Evolutionary conservation across 2,113 vertebrate genomes (phyloP), one percentile per base, ranked within the genome.

Genomic region (Aphyosemion australe): DNA sequence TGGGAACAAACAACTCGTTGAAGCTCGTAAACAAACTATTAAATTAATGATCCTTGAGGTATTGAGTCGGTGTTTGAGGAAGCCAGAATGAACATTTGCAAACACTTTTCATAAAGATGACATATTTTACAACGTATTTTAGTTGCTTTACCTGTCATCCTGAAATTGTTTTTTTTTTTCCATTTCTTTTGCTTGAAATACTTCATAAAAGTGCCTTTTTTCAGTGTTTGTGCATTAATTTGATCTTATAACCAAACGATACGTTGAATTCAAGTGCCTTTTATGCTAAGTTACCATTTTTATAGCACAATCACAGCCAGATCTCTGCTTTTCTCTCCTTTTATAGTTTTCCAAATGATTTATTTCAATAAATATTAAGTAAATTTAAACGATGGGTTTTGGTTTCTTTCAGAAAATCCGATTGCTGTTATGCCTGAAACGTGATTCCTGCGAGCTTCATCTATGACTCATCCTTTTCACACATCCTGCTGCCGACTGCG

Each of bases 331-430:
- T 45, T 2, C 26, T 26, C 34, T 37, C 34, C 34, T 64, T 34
- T 51, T 82, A 66, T 80, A 51, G 51, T 60, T 76, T 71, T 76
- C 32, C 54, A 65, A 79, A 80, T 73, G n/a, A 83, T 78, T 71
- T 77, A 82, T 62, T 84, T 73, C 75, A 89, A 91, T 91, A 91
- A 91, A 89, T 45, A 70, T 74, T 45, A 54, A 76, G 41, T 51
- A 6, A 77, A 80, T 67, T 42, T 53, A 18, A 50, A 8, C 20
- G 7, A 51, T 54, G 45, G n/a, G 41, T 66, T 80, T 12, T 1
- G 5, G n/a, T 66, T 20, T 37, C 6, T 58, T 32, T 69, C 20
- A 32, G 32, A 32, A 32, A 32, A 32, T 32, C 7, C 3, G 32
- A 32, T 5, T 32, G 7, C 31, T 43, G 42, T 2, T 21, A 43